phyloP scores from a whole-genome alignment of 2,888 invertebrate species.

The Melanchra persicariae region DNA sequence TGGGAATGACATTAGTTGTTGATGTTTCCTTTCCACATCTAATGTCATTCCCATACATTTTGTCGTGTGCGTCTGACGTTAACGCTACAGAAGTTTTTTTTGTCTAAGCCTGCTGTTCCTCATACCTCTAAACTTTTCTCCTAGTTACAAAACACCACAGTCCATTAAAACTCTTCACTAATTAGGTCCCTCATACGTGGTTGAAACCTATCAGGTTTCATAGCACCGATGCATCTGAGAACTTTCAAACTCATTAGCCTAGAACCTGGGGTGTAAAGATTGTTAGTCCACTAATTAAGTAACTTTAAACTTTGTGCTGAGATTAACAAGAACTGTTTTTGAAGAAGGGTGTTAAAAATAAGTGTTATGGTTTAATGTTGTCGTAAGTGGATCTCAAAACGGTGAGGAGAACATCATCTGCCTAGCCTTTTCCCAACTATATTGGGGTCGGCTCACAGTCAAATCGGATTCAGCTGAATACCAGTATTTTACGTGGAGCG shows the following conservation, averaged over 20 bases:
- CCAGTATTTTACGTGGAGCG: no score
- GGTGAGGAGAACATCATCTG: not conserved
- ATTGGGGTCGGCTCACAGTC: no score
- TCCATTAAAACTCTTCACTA: not conserved
- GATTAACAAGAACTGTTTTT: slow-evolving; percentile 13
- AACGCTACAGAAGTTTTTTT: no score
- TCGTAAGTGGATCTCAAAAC: not conserved
- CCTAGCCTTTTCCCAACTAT: no score
- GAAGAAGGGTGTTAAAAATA: not conserved
- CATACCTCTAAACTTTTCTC: not conserved
- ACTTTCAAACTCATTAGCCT: slow-evolving; percentile 54
- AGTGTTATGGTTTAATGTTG: slow-evolving; percentile 17
- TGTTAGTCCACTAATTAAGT: slow-evolving; percentile 49
- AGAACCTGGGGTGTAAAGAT: slow-evolving; percentile 28
- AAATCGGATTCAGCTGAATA: no score
- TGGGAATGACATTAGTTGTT: no score
- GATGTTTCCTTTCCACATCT: no score
- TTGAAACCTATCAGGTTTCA: slow-evolving; percentile 16
- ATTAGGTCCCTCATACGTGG: slow-evolving; percentile 1
- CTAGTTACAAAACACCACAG: not conserved
- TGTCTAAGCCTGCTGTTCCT: no score
- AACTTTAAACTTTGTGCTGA: slow-evolving; percentile 24
- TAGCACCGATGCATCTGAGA: slow-evolving; percentile 29
- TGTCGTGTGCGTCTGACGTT: no score
- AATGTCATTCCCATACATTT: no score